Evolutionary conservation across 1,140 invertebrate species (phyloP), one percentile per base, ranked within the genome.

Genomic region (Coptotermes formosanus): DNA sequence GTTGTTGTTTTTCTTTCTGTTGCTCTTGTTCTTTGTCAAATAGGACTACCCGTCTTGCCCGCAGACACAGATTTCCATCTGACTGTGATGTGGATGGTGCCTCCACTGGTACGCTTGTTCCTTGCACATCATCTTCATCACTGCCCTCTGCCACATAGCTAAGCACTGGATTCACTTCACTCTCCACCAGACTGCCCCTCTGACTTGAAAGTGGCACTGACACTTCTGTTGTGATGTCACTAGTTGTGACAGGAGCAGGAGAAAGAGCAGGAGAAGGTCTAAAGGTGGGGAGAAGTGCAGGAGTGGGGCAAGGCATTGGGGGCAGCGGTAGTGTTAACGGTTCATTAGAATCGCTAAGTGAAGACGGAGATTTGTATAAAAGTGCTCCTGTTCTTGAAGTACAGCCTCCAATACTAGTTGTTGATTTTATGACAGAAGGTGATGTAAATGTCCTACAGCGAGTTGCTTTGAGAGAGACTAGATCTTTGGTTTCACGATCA

Each of bases 61-160:
- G 88, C 86, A 81, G 85, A 88, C 52, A 89, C 88, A 25, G 89
- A 90, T 43, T 88, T 87, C 82, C 89, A 89, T 2, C 90, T 90
- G 85, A 91, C 91, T 89, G 90, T 89, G 83, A 90, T 91, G 88
- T 91, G 91, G n/a, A 89, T 91, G 84, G 52, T 90, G n/a, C 88
- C 85, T 30, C 89, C 90, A 86, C 88, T 82, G 69, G 43, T 44
- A 45, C 16, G 45, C 16, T 85, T 52, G 85, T 25, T 43, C 23
- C 44, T 59, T 21, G 9, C 9, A 38, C 44, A 30, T 55, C 7
- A 81, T 82, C 86, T 88, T 90, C 90, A 85, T 89, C 89, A 87
- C 90, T 90, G 75, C 88, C 89, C 86, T 89, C 64, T 8, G n/a
- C 25, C n/a, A 75, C 64, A 30, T 75, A 30, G 25, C 64, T 75